A percentile compares a stretch with the other conserved stretches of the same genome.
phyloP scores from a whole-genome alignment of 2,797 vertebrate species.

The Neomorphus geoffroyi region DNA sequence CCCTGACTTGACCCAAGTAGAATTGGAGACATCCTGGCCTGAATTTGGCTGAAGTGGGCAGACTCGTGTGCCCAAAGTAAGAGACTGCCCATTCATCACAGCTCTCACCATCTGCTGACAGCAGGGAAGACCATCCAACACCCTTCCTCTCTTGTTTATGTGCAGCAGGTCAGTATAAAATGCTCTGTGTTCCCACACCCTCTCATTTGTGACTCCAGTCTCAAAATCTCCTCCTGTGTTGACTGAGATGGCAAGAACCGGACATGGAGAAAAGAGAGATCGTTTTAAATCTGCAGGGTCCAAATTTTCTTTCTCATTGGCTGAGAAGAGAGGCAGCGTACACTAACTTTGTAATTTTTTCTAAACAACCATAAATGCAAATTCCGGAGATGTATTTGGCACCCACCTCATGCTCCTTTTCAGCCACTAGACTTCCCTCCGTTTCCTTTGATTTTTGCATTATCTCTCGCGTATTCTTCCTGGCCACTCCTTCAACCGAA shows the following conservation, averaged over 20 bases:
- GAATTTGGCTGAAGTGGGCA: not conserved
- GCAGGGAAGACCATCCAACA: not conserved
- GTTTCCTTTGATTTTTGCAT: not conserved
- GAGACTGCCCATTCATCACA: not conserved
- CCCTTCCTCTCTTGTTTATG: not conserved
- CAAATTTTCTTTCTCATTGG: not conserved
- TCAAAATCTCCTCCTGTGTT: not conserved
- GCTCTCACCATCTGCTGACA: not conserved
- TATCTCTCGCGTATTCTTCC: not conserved
- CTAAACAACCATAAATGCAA: not conserved
- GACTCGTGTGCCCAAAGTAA: not conserved
- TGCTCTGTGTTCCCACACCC: not conserved
- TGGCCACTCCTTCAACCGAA: not conserved
- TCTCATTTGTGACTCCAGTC: not conserved
- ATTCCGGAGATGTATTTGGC: not conserved
- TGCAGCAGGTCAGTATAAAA: not conserved
- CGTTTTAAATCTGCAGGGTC: not conserved
- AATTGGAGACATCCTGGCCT: not conserved
- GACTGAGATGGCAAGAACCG: not conserved
- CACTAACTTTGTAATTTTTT: not conserved
- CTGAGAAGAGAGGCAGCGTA: not conserved
- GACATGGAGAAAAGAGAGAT: not conserved
- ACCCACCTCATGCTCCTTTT: not conserved
- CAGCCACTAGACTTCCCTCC: not conserved
- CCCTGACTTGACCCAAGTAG: not conserved